Evolutionary conservation across 2,797 vertebrate species (phyloP), one percentile per base, ranked within the genome.

Genomic region (Siniperca scherzeri): DNA sequence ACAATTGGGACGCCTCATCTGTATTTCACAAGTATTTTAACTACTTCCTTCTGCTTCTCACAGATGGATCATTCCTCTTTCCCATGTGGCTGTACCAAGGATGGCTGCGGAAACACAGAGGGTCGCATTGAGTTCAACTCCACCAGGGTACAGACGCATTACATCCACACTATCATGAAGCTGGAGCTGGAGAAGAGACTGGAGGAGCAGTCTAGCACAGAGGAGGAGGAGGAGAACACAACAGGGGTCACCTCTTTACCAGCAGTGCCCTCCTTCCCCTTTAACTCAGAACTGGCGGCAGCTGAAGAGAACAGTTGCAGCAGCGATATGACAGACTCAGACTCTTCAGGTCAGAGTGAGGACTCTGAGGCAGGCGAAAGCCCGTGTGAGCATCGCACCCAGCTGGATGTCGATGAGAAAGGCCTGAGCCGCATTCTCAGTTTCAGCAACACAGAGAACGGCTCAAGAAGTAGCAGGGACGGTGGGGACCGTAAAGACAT

Each of bases 41-140:
- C 53, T 10, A 2, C 14, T 78, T 75, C n/a, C 16, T 66, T 67
- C 38, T 50, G 25, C 33, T 70, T 61, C 56, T 60, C 14, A 1
- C 94, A 99, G 99, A 99, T 98, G 97, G 98, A 99, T 92, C 98
- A 99, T 93, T 98, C 98, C 3, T 96, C 97, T 0, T 99, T 99
- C 92, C 99, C 99, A 2, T 99, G 99, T 0, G 98, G 98, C 75
- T 99, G 99, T 88, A 98, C 97, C 40, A 97, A 96, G 89, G 98
- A 99, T 0, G 97, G 98, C 84, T 99, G 99, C 0, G 97, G 97
- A 78, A 99, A 99, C 94, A 97, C 94, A 0, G 95, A 97, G 74
- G 99, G 99, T 75, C 97, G 98, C 71, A 97, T 98, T 0, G 98
- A 99, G 85, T 99, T 99, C 89, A 99, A 99, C 94, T 98, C 98